Evolutionary conservation across 2,797 vertebrate species (phyloP).

Genomic region (Macroramphosus scolopax): DNA sequence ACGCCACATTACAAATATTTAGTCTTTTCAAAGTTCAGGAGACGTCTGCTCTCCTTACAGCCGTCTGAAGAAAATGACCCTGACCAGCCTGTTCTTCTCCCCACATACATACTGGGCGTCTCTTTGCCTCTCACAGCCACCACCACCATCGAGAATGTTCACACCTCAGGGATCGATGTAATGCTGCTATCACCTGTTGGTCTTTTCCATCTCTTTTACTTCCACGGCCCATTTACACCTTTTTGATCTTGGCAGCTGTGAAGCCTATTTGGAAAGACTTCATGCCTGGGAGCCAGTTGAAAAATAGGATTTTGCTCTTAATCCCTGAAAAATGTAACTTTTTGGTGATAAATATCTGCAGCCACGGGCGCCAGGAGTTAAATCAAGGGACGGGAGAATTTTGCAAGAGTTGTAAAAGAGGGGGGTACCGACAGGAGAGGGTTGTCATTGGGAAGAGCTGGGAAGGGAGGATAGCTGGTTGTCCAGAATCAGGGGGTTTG

Average conservation of each 20-base stretch:
- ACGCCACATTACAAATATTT: too few species aligned
- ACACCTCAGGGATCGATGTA: not conserved
- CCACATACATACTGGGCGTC: not conserved
- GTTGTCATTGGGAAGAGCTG: too few species aligned
- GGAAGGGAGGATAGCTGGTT: too few species aligned
- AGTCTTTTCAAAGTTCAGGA: too few species aligned
- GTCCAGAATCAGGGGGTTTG: too few species aligned
- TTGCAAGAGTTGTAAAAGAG: too few species aligned
- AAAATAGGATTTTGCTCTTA: not conserved
- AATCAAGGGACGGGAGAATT: too few species aligned
- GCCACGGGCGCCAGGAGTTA: too few species aligned
- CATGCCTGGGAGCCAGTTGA: not conserved
- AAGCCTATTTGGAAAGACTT: not conserved
- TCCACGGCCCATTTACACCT: not conserved
- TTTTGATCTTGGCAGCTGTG: not conserved
- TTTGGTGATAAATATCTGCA: not conserved
- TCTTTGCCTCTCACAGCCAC: not conserved
- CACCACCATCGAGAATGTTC: not conserved
- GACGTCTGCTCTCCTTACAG: not conserved
- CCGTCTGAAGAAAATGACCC: slow-evolving; percentile 7
- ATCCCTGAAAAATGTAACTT: not conserved
- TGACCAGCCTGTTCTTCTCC: not conserved
- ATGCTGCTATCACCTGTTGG: not conserved
- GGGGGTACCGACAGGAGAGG: too few species aligned
- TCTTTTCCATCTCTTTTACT: not conserved